phyloP scores from a whole-genome alignment of 2,888 invertebrate genomes.

The Cactoblastis cactorum region DNA sequence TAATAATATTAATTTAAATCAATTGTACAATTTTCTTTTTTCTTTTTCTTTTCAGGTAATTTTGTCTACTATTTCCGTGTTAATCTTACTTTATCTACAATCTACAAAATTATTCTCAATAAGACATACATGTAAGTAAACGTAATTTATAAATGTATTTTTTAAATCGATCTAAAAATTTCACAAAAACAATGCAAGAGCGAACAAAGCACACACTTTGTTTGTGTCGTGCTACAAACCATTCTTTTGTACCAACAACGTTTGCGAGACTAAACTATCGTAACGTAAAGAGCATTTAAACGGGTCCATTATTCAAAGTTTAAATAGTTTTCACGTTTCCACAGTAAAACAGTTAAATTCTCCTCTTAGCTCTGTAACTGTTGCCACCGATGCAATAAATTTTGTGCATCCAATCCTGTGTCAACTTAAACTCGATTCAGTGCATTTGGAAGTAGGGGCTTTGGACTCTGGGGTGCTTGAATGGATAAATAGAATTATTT shows the following conservation, averaged over 20 bases:
- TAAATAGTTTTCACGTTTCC: conserved; percentile 18
- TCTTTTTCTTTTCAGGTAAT: too few relatives aligned
- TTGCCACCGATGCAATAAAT: conserved; percentile 49
- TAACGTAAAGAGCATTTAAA: conserved; percentile 10
- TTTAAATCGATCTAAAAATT: not conserved
- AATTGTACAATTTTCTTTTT: too few relatives aligned
- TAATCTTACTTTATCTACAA: too few relatives aligned
- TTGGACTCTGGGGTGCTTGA: conserved; percentile 35
- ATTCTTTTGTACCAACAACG: conserved; percentile 6
- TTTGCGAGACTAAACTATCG: conserved; percentile 12
- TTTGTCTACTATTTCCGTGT: too few relatives aligned
- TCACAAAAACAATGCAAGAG: not conserved
- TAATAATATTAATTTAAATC: too few relatives aligned
- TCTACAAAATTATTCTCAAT: too few relatives aligned
- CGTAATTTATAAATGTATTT: too few relatives aligned
- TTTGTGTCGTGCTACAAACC: conserved; percentile 1
- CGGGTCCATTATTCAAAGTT: conserved; percentile 19
- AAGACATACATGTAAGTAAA: too few relatives aligned
- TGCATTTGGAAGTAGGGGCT: conserved; percentile 41
- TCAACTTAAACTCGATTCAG: conserved; percentile 54
- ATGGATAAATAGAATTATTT: conserved; percentile 56
- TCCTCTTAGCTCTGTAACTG: conserved; percentile 20
- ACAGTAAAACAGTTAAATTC: conserved; percentile 17
- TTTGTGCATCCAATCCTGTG: conserved; percentile 51
- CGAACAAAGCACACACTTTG: conserved; percentile 5